Evolutionary conservation across 2,113 vertebrate species (phyloP).

Genomic region (Chauna torquata): DNA sequence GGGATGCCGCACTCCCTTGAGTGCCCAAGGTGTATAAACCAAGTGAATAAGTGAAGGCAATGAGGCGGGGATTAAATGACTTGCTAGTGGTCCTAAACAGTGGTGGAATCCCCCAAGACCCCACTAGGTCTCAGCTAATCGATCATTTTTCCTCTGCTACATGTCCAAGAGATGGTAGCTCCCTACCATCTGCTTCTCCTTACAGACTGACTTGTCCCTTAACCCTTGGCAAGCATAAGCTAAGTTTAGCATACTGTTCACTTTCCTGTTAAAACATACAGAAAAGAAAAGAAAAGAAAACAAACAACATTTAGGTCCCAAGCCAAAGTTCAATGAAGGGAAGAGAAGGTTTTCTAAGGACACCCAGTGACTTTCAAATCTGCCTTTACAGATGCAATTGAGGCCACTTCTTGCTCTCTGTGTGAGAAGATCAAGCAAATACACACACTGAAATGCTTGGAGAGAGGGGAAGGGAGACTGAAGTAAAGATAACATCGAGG

Average conservation of each 20-base stretch:
- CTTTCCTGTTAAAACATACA: neutral
- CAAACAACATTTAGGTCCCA: neutral
- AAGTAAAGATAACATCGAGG: conserved; percentile 1
- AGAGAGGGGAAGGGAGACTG: neutral
- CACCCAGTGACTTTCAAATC: neutral
- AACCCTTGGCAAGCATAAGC: fast-evolving
- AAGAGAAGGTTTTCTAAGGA: neutral
- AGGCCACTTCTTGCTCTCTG: neutral
- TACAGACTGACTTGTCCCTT: neutral
- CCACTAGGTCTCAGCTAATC: neutral
- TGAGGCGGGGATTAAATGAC: neutral
- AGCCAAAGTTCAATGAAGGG: neutral
- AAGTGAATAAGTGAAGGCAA: neutral
- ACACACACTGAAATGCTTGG: neutral
- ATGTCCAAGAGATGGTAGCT: neutral
- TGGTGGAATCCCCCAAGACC: neutral
- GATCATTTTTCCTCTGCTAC: neutral
- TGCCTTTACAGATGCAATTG: neutral
- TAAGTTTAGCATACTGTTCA: neutral
- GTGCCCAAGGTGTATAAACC: neutral
- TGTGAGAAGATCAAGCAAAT: neutral
- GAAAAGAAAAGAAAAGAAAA: neutral
- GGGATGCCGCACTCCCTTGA: neutral
- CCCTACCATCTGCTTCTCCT: neutral
- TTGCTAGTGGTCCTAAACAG: neutral